Percentiles rank a stretch among this genome's conserved stretches.
Evolutionary conservation across 2,888 invertebrate species (phyloP).

Genomic region (Erebia palarica): DNA sequence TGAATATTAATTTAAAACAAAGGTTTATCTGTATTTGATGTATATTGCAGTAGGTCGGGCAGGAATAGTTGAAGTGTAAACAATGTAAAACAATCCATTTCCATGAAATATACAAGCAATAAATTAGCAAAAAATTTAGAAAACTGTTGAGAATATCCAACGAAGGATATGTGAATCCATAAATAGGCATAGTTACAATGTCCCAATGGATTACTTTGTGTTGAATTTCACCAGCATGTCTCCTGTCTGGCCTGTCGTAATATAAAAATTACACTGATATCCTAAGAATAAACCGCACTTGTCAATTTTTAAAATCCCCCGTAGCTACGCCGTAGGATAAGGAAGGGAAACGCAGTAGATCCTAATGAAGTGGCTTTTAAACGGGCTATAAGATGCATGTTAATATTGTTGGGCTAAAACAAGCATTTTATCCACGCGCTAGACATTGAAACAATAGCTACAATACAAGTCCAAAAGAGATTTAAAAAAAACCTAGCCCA

Average conservation of each 20-base stretch:
- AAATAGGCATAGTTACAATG: no score
- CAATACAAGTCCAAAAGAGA: not conserved
- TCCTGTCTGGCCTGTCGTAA: slow-evolving; percentile 12
- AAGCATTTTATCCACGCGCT: not conserved
- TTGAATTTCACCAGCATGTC: slow-evolving; percentile 10
- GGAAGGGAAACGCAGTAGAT: slow-evolving; percentile 35
- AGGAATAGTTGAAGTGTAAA: slow-evolving; percentile 1
- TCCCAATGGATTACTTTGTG: slow-evolving; percentile 10
- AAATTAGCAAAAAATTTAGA: no score
- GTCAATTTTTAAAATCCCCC: not conserved
- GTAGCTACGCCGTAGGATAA: slow-evolving; percentile 13
- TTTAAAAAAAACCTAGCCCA: slow-evolving; percentile 13
- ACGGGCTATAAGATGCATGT: slow-evolving; percentile 16
- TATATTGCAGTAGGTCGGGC: slow-evolving; percentile 7
- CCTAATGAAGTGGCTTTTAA: slow-evolving; percentile 28
- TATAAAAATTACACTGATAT: not conserved
- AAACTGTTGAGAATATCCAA: no score
- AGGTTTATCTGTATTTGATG: not conserved
- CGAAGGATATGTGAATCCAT: no score
- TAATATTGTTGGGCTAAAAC: slow-evolving; percentile 7
- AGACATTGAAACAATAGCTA: slow-evolving; percentile 10
- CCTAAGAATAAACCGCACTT: not conserved
- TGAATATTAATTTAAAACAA: not conserved
- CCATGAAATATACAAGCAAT: not conserved
- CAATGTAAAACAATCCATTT: slow-evolving; percentile 13